phyloP scores from a whole-genome alignment of 2,888 invertebrate genomes.

The Dusona sp. region DNA sequence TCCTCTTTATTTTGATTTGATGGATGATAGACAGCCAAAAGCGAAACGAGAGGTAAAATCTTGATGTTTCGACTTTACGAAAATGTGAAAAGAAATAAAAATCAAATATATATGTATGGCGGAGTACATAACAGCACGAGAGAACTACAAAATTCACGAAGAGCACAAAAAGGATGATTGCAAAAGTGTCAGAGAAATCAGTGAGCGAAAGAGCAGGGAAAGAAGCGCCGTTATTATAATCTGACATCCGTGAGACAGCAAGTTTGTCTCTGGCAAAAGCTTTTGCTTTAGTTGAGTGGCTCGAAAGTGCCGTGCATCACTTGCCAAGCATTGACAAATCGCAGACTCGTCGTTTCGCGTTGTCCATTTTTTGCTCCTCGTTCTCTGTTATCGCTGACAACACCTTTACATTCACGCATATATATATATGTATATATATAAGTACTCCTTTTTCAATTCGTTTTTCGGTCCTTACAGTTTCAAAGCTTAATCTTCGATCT shows the following conservation, averaged over 20 bases:
- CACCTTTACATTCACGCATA: conserved; percentile 12
- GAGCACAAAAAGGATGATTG: conserved; percentile 8
- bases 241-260: conserved; percentile 74
- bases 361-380: conserved; percentile 5
- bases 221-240: conserved; percentile 70
- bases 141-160: background rate
- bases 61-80: conserved; percentile 29
- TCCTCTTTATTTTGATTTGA: background rate
- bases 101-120: background rate
- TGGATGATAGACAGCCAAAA: background rate
- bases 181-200: conserved; percentile 23
- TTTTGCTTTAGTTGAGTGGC: conserved; percentile 69
- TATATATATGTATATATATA: background rate
- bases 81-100: background rate
- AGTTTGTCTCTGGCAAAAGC: conserved; percentile 59
- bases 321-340: conserved; percentile 68
- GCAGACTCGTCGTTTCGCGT: conserved; percentile 28
- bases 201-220: conserved; percentile 27
- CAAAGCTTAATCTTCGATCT: conserved; percentile 4
- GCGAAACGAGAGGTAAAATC: conserved; percentile 13
- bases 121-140: background rate
- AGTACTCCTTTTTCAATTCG: background rate
- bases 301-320: conserved; percentile 72
- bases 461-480: background rate
- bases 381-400: conserved; percentile 31